Percentiles rank a stretch among this genome's conserved stretches.
Conservation (phyloP, 2,113 vertebrate species). For the Megaleporinus macrocephalus region DNA sequence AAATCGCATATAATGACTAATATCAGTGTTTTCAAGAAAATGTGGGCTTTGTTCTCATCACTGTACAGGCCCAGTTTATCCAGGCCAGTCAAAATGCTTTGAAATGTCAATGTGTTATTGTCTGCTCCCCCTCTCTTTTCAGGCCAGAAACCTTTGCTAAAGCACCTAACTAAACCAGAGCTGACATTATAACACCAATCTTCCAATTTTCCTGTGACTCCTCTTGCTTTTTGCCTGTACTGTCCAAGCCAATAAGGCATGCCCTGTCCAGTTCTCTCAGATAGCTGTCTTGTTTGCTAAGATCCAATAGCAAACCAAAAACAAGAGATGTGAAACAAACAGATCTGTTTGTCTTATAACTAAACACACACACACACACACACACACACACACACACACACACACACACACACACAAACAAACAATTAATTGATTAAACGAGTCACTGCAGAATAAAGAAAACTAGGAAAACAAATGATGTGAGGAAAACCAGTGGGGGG, state of each 20-base stretch:
- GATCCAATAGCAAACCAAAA: not conserved
- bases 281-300: not conserved
- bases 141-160: conserved; percentile 49
- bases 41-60: conserved; percentile 13
- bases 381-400: too few relatives aligned
- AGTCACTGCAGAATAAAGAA: not conserved
- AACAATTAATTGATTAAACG: not conserved
- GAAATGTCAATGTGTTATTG: not conserved
- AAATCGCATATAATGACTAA: too few relatives aligned
- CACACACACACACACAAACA: too few relatives aligned
- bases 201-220: conserved; percentile 16
- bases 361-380: too few relatives aligned
- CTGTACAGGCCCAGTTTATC: not conserved
- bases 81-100: not conserved
- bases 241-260: conserved; percentile 43
- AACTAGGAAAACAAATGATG: not conserved
- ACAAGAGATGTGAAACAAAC: not conserved
- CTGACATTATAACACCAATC: conserved; percentile 44
- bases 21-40: too few relatives aligned
- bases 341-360: not conserved
- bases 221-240: conserved; percentile 34
- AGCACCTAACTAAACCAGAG: conserved; percentile 52
- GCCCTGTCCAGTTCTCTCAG: conserved; percentile 4
- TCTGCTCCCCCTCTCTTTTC: not conserved
- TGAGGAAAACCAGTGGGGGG: not conserved